Conservation (phyloP, 2,888 invertebrate species). For the Mycalesis mineus region DNA sequence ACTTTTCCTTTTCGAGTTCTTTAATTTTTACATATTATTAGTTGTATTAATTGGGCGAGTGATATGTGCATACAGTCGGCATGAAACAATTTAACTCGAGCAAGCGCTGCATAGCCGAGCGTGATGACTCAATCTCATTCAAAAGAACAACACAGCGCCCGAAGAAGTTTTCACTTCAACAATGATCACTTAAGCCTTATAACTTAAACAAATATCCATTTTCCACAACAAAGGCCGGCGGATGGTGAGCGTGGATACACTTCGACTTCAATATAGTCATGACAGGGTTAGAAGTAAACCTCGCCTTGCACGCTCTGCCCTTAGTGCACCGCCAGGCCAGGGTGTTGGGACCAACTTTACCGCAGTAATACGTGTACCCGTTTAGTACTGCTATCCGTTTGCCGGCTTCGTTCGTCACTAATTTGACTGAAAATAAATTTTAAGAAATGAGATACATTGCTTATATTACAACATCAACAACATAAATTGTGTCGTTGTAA, state of each 20-base stretch:
- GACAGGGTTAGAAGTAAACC: constrained; percentile 31
- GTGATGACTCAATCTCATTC: no score
- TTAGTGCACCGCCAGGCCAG: constrained; percentile 36
- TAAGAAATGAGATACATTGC: not conserved
- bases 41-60: no score
- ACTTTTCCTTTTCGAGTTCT: no score
- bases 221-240: constrained; percentile 34
- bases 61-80: no score
- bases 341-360: constrained; percentile 20
- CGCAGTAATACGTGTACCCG: constrained; percentile 37
- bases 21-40: no score
- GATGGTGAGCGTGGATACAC: constrained; percentile 64
- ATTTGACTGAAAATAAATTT: constrained; percentile 31
- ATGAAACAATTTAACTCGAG: no score
- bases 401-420: constrained; percentile 28
- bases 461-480: not conserved
- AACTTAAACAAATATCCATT: constrained; percentile 38
- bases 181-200: not conserved
- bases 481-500: no score
- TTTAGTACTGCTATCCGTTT: constrained; percentile 31
- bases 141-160: no score
- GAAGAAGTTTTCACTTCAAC: no score
- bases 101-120: no score
- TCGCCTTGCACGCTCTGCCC: constrained; percentile 30
- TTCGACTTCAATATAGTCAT: constrained; percentile 58